Conservation (phyloP, 2,888 invertebrate species). For the Drosophila rellima region DNA sequence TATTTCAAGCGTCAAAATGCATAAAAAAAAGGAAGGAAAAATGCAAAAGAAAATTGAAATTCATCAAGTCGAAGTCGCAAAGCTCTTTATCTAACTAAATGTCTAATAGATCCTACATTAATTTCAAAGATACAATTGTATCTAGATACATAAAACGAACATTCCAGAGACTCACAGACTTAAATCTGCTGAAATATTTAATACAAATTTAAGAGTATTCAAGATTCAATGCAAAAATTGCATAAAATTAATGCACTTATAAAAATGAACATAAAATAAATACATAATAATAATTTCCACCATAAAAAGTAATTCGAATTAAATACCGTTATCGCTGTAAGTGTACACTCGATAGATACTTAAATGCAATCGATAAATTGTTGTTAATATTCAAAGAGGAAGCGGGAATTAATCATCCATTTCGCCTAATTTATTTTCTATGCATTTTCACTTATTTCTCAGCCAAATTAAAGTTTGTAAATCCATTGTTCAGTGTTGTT, state of each 20-base stretch:
- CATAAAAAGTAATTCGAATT: constrained; percentile 3
- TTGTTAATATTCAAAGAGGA: not conserved
- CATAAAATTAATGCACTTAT: not conserved
- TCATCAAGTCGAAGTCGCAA: not conserved
- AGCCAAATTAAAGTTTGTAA: not conserved
- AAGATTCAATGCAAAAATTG: not conserved
- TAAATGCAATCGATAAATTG: not conserved
- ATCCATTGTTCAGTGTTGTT: not conserved
- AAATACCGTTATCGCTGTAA: not conserved
- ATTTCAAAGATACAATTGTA: not conserved
- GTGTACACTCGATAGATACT: not conserved
- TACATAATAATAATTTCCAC: not conserved
- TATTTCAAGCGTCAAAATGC: constrained; percentile 38
- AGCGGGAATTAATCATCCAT: not conserved
- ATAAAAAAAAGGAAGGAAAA: not conserved
- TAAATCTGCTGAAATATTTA: too few relatives aligned
- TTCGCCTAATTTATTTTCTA: not conserved
- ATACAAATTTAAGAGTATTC: not conserved
- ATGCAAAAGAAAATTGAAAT: not conserved
- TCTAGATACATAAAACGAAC: too few relatives aligned
- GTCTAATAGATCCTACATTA: too few relatives aligned
- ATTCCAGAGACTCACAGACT: not conserved
- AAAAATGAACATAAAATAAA: constrained; percentile 10
- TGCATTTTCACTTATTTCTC: too few relatives aligned
- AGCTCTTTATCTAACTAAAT: not conserved